Percentiles rank a stretch among this genome's conserved stretches.
Evolutionary conservation across 2,797 vertebrate species (phyloP).

Genomic region (Dromococcyx pavoninus): DNA sequence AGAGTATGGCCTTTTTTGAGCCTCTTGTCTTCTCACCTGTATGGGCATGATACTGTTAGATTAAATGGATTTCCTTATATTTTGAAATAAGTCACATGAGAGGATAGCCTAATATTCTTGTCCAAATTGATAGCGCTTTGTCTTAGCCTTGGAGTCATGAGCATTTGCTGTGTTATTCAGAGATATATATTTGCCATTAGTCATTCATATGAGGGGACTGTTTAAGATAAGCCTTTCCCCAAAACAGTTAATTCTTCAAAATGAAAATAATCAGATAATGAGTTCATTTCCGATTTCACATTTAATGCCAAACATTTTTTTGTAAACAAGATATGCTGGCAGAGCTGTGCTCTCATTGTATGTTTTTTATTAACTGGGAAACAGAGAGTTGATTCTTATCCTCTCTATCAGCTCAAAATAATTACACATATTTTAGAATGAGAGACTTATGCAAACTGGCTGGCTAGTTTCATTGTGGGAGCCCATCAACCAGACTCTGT

Average conservation of each 20-base stretch:
- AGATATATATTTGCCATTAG: constrained; percentile 60
- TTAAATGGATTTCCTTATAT: constrained; percentile 36
- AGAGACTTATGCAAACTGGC: constrained; percentile 57
- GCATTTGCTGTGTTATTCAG: neutral
- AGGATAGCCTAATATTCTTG: neutral
- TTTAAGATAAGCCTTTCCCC: constrained; percentile 69
- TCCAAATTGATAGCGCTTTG: neutral
- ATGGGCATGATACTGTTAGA: neutral
- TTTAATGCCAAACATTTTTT: constrained; percentile 76
- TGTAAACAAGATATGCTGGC: constrained; percentile 76
- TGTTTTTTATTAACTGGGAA: constrained; percentile 75
- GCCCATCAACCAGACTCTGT: neutral
- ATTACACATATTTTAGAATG: constrained; percentile 48
- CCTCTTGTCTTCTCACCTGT: constrained; percentile 2
- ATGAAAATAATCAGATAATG: constrained; percentile 81
- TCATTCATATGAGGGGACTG: constrained; percentile 54
- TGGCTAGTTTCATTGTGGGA: constrained; percentile 5
- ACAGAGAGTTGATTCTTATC: constrained; percentile 70
- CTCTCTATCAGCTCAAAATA: constrained; percentile 59
- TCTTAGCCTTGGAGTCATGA: neutral
- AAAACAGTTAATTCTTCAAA: constrained; percentile 76
- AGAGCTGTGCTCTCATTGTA: constrained; percentile 64
- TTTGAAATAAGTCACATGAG: neutral
- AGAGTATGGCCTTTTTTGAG: neutral
- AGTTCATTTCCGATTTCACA: constrained; percentile 79